Evolutionary conservation across 2,113 vertebrate genomes (phyloP).

Genomic region (Oceanites oceanicus): DNA sequence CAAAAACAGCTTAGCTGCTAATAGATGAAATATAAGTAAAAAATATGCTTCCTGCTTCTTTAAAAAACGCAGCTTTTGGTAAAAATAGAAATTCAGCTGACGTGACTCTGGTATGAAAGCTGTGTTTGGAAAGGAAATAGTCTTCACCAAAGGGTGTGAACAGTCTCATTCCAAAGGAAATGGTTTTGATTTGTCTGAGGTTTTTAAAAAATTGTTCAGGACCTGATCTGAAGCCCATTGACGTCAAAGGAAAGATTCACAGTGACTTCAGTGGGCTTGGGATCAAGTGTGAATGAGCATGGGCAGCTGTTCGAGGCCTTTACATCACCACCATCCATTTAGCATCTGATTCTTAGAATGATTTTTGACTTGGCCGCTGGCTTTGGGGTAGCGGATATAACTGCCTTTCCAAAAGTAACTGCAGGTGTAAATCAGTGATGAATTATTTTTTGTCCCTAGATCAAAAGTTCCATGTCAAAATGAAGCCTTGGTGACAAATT

Average conservation of each 20-base stretch:
- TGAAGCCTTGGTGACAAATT: not conserved
- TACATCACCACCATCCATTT: not conserved
- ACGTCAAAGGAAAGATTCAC: conserved; percentile 58
- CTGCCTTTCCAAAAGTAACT: not conserved
- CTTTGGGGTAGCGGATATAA: not conserved
- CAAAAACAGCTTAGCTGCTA: not conserved
- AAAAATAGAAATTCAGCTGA: conserved; percentile 35
- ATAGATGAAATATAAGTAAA: not conserved
- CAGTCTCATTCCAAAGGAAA: conserved; percentile 41
- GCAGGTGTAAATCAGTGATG: not conserved
- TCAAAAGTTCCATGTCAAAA: not conserved
- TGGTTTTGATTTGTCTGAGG: conserved; percentile 69
- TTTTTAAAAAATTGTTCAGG: conserved; percentile 34
- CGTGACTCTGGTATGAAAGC: not conserved
- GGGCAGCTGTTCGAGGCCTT: not conserved
- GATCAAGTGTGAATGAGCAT: conserved; percentile 32
- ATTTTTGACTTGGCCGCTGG: not conserved
- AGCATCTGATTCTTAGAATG: not conserved
- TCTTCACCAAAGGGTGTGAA: conserved; percentile 44
- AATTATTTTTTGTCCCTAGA: not conserved
- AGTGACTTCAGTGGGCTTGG: conserved; percentile 13
- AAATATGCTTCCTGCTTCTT: not conserved
- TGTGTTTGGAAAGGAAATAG: conserved; percentile 55
- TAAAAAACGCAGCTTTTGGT: conserved; percentile 8
- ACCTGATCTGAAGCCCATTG: conserved; percentile 57